Percentiles rank a stretch among this genome's conserved stretches.
Conservation (phyloP, 2,797 vertebrate species). For the Falco rusticolus region DNA sequence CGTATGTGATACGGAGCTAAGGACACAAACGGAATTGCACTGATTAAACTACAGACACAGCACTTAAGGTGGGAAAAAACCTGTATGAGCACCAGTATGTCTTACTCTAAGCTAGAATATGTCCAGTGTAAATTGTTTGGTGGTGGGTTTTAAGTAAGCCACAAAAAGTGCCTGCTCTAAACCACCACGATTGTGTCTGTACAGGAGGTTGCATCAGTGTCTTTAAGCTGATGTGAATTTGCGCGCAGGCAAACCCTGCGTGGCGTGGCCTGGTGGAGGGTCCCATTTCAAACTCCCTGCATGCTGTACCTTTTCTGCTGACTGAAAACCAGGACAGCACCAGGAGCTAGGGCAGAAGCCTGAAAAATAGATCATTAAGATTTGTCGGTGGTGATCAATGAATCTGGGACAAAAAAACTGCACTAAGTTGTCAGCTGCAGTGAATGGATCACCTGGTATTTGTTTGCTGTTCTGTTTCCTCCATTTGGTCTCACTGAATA, state of each 20-base stretch:
- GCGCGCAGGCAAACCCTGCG: accelerated
- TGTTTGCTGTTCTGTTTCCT: background rate
- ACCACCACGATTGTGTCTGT: background rate
- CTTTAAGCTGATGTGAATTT: background rate
- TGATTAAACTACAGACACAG: background rate
- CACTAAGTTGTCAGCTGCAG: background rate
- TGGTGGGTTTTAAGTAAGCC: background rate
- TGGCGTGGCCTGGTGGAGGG: background rate
- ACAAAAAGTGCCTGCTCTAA: background rate
- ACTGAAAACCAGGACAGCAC: background rate
- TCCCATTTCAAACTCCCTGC: background rate
- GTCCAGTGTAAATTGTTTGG: background rate
- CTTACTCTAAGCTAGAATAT: background rate
- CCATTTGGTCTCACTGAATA: background rate
- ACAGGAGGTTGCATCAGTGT: background rate
- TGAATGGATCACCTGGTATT: accelerated
- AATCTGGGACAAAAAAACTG: background rate
- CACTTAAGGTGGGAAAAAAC: background rate
- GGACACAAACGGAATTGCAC: background rate
- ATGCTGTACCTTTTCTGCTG: background rate
- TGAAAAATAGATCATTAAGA: background rate
- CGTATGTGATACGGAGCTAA: background rate
- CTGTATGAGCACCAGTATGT: background rate
- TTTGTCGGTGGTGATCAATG: background rate
- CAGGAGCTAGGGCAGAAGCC: background rate